Percentiles rank a stretch among this genome's conserved stretches.
phyloP scores from a whole-genome alignment of 2,888 invertebrate species.

The Lucinisca nassula region DNA sequence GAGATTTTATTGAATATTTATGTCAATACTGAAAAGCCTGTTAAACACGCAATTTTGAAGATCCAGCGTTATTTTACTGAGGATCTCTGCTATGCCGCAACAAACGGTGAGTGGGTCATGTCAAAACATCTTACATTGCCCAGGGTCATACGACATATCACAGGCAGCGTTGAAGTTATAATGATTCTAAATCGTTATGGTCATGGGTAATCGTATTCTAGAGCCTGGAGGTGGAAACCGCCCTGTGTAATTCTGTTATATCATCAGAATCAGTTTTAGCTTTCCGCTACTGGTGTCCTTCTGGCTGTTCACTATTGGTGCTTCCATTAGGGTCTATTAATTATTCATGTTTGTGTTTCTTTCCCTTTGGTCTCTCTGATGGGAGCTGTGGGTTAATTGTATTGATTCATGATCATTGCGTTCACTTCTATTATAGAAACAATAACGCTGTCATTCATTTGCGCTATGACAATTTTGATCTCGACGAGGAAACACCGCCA shows the following conservation, averaged over 20 bases:
- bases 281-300: neutral
- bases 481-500: neutral
- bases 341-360: no score
- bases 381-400: no score
- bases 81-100: conserved; percentile 51
- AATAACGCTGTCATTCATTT: neutral
- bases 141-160: conserved; percentile 57
- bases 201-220: conserved; percentile 33
- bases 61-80: neutral
- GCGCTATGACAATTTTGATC: no score
- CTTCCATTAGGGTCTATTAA: no score
- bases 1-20: neutral
- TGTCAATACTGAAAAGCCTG: neutral
- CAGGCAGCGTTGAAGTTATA: conserved; percentile 60
- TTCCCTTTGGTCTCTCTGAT: no score
- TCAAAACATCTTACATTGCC: conserved; percentile 47
- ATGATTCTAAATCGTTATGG: conserved; percentile 52
- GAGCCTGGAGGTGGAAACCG: conserved; percentile 41
- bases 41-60: neutral
- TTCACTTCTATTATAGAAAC: neutral
- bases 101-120: conserved; percentile 56
- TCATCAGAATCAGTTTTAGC: neutral
- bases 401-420: no score
- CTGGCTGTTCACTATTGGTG: no score
- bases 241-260: conserved; percentile 27